Conservation (phyloP, 1,140 invertebrate species). For the Heliconius melpomene region DNA sequence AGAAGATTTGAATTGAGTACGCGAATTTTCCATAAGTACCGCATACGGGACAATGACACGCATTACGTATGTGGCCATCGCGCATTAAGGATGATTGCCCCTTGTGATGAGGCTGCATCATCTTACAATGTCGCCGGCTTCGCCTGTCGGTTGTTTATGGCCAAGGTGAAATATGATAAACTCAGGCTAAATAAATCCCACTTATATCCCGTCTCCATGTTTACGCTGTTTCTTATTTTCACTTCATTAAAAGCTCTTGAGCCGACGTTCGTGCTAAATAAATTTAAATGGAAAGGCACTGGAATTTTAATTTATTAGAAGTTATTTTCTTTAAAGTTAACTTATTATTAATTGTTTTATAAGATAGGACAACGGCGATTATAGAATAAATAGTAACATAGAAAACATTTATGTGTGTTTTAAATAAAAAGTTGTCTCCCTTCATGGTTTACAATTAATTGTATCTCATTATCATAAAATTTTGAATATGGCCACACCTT, state of each 20-base stretch:
- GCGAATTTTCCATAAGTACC: conserved; percentile 81
- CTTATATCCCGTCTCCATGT: conserved; percentile 42
- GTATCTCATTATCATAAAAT: too few species aligned
- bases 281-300: not conserved
- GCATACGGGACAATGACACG: conserved; percentile 79
- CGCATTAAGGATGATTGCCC: conserved; percentile 79
- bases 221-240: conserved; percentile 1
- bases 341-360: not conserved
- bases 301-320: not conserved
- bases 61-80: conserved; percentile 79
- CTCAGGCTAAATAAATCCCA: conserved; percentile 73
- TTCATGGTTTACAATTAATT: too few species aligned
- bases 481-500: too few species aligned
- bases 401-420: too few species aligned
- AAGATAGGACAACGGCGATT: too few species aligned
- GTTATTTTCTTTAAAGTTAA: not conserved
- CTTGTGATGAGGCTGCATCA: conserved; percentile 79
- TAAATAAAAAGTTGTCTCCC: too few species aligned
- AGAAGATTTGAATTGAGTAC: conserved; percentile 79
- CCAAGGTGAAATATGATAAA: conserved; percentile 65
- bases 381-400: too few species aligned
- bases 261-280: not conserved
- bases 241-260: not conserved
- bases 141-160: conserved; percentile 44
- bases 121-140: conserved; percentile 74